phyloP scores from a whole-genome alignment of 2,797 vertebrate species.

The Erethizon dorsatum region DNA sequence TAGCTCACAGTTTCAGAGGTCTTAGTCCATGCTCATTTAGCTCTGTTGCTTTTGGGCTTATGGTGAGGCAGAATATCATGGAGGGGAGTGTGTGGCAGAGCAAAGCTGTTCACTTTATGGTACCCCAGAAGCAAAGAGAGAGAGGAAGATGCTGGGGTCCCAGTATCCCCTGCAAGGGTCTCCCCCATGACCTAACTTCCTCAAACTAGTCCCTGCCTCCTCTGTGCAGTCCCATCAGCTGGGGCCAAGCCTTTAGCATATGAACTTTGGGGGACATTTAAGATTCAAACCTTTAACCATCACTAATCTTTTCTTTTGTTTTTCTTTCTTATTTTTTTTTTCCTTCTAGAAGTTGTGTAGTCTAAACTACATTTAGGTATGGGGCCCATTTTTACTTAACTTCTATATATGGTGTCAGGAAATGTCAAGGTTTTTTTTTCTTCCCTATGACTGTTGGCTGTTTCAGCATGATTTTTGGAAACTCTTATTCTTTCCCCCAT shows the following conservation, averaged over 20 bases:
- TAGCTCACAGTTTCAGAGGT: neutral
- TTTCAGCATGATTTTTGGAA: constrained; percentile 43
- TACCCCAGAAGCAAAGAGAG: neutral
- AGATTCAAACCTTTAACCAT: neutral
- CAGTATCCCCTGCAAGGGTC: neutral
- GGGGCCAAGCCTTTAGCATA: neutral
- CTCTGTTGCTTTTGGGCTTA: neutral
- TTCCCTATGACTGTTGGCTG: neutral
- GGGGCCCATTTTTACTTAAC: neutral
- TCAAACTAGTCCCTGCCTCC: neutral
- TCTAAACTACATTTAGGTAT: neutral
- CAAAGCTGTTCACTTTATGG: neutral
- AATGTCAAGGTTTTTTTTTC: constrained; percentile 11
- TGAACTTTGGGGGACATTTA: neutral
- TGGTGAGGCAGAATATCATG: neutral
- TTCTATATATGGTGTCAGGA: neutral
- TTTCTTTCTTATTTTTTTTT: no score
- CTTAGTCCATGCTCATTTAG: neutral
- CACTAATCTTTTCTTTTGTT: neutral
- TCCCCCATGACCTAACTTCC: neutral
- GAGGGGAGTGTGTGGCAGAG: neutral
- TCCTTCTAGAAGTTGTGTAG: neutral
- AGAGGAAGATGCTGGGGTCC: no score
- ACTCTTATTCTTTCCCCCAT: neutral
- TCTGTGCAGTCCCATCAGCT: neutral